These are phyloP conservation scores for Kuschelorhynchus macadamiae DNA, from an alignment of 2,888 invertebrate genomes.

Conservation along the genomic window DNA sequence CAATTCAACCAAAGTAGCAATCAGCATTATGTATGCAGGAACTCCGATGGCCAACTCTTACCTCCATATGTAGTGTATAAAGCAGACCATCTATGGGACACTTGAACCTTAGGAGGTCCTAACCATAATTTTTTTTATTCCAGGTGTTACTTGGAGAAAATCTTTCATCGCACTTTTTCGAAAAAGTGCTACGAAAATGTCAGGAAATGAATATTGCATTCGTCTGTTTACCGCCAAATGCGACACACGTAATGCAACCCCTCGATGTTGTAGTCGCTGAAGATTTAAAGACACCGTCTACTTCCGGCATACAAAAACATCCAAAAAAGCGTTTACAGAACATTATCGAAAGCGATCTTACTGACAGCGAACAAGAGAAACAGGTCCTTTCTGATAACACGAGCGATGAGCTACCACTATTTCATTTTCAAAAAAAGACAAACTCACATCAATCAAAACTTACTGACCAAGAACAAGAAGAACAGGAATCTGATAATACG, in stretches of 20 bases:
- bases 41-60: constrained; percentile 60
- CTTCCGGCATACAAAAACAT: too few species aligned
- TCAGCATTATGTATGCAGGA: constrained; percentile 48
- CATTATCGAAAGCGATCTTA: too few species aligned
- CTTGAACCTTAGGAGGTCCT: constrained; percentile 65
- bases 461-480: too few species aligned
- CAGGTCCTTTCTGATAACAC: too few species aligned
- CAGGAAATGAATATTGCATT: constrained; percentile 61
- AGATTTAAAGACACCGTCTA: too few species aligned
- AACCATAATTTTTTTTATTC: constrained; percentile 28
- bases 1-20: constrained; percentile 38
- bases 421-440: too few species aligned
- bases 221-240: constrained; percentile 60
- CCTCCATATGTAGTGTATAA: constrained; percentile 67
- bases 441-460: too few species aligned
- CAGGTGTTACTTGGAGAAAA: constrained; percentile 60
- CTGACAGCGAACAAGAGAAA: too few species aligned
- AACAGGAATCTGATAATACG: too few species aligned
- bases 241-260: constrained; percentile 61
- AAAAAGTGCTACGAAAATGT: constrained; percentile 59
- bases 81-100: constrained; percentile 61
- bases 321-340: too few species aligned
- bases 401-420: too few species aligned
- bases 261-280: constrained; percentile 56
- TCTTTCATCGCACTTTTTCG: constrained; percentile 60